A percentile compares a stretch with the other conserved stretches of the same genome.
Evolutionary conservation across 2,888 invertebrate genomes (phyloP).

Genomic region (Margaritifera margaritifera): DNA sequence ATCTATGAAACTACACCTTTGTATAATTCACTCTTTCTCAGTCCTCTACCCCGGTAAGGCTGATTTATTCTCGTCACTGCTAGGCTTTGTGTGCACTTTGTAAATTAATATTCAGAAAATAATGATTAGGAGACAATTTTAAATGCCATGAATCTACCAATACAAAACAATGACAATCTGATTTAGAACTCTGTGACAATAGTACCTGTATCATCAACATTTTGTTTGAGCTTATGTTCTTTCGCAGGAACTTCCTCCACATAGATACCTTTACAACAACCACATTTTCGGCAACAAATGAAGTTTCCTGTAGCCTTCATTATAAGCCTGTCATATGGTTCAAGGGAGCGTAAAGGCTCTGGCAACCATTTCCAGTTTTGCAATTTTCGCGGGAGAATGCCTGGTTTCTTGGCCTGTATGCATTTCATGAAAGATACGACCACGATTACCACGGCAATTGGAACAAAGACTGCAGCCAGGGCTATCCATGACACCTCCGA

Average conservation of each 20-base stretch:
- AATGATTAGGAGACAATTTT: no score
- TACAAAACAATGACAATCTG: no score
- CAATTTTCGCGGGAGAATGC: conserved; percentile 55
- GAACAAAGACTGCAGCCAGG: conserved; percentile 61
- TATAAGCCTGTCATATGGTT: conserved; percentile 50
- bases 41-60: no score
- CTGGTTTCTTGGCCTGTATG: conserved; percentile 57
- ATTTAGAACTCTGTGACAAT: no score
- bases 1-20: no score
- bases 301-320: conserved; percentile 17
- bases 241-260: not conserved
- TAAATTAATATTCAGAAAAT: no score
- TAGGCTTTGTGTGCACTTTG: no score
- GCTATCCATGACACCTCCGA: conserved; percentile 60
- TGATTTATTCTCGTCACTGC: no score
- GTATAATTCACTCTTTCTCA: no score
- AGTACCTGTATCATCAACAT: no score
- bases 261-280: conserved; percentile 15
- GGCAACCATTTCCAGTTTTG: conserved; percentile 69
- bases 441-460: conserved; percentile 47
- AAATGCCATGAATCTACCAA: no score
- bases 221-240: no score
- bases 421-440: conserved; percentile 62
- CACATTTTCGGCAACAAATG: conserved; percentile 12
- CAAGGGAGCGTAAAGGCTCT: conserved; percentile 57